Percentiles rank a stretch among this genome's conserved stretches.
Conservation (phyloP, 1,140 invertebrate genomes). For the Diorhabda carinulata region DNA sequence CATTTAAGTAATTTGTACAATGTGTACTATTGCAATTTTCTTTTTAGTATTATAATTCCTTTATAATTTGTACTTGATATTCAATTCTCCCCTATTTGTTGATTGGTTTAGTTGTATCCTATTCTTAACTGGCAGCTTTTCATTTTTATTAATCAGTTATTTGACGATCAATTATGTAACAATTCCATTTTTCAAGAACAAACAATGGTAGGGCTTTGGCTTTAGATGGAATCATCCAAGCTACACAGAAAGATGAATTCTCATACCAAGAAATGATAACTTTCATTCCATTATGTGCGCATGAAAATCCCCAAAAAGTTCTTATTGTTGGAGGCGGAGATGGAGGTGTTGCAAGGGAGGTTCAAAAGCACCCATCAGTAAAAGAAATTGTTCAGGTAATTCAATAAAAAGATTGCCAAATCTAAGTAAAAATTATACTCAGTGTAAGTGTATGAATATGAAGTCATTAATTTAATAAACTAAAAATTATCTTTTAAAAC, state of each 20-base stretch:
- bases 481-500: neutral
- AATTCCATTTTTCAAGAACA: conserved; percentile 56
- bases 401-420: neutral
- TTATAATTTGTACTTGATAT: no score
- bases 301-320: conserved; percentile 88
- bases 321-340: conserved; percentile 97
- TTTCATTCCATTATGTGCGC: conserved; percentile 87
- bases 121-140: no score
- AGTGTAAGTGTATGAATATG: no score
- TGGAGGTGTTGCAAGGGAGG: conserved; percentile 92
- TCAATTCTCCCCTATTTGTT: no score
- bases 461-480: neutral
- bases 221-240: conserved; percentile 96
- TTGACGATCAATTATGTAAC: no score
- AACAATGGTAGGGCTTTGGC: conserved; percentile 85
- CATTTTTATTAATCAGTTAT: no score
- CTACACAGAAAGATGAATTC: conserved; percentile 94
- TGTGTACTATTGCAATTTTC: no score
- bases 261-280: conserved; percentile 99
- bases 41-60: no score
- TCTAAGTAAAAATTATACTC: no score
- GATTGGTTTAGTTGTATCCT: no score
- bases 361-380: conserved; percentile 87
- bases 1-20: no score
- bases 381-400: conserved; percentile 72